phyloP scores from a whole-genome alignment of 2,888 invertebrate species.

The Torymus tubicola region DNA sequence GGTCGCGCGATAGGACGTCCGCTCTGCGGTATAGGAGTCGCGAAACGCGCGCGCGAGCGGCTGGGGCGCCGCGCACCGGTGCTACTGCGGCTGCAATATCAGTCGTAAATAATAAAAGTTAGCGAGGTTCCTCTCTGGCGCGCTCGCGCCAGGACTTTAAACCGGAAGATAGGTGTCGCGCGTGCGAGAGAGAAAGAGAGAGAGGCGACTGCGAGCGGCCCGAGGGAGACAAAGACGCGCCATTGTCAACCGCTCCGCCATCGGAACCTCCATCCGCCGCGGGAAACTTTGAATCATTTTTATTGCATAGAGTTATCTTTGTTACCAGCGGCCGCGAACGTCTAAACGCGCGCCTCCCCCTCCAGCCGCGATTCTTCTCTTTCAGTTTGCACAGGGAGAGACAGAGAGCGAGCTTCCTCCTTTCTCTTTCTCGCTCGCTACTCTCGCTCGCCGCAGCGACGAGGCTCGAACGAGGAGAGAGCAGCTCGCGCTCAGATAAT shows the following conservation, averaged over 20 bases:
- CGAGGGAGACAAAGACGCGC: conserved; percentile 75
- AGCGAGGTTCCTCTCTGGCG: conserved; percentile 75
- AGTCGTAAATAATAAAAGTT: conserved; percentile 77
- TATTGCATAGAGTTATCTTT: conserved; percentile 77
- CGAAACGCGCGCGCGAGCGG: conserved; percentile 60
- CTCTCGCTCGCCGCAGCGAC: conserved; percentile 53
- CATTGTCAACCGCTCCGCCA: conserved; percentile 76
- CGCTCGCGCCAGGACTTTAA: conserved; percentile 74
- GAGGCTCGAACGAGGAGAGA: conserved; percentile 54
- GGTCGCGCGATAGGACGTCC: conserved; percentile 47
- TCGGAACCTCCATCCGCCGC: conserved; percentile 76
- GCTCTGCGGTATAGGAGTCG: conserved; percentile 9
- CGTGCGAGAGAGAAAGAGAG: conserved; percentile 60
- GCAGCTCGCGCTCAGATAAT: conserved; percentile 70
- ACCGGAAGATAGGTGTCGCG: conserved; percentile 77
- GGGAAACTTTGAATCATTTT: conserved; percentile 77
- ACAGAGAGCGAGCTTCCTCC: conserved; percentile 39
- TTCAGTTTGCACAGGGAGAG: conserved; percentile 44
- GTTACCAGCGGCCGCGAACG: conserved; percentile 75
- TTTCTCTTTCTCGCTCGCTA: too few relatives aligned
- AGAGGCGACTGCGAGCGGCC: conserved; percentile 34
- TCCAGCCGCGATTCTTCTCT: conserved; percentile 61
- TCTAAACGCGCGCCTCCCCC: conserved; percentile 73
- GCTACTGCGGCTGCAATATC: conserved; percentile 71
- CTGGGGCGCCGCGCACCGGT: conserved; percentile 1